Percentiles rank a stretch among this genome's conserved stretches.
Evolutionary conservation across 2,797 vertebrate species (phyloP).

Genomic region (Clarias pachynema): DNA sequence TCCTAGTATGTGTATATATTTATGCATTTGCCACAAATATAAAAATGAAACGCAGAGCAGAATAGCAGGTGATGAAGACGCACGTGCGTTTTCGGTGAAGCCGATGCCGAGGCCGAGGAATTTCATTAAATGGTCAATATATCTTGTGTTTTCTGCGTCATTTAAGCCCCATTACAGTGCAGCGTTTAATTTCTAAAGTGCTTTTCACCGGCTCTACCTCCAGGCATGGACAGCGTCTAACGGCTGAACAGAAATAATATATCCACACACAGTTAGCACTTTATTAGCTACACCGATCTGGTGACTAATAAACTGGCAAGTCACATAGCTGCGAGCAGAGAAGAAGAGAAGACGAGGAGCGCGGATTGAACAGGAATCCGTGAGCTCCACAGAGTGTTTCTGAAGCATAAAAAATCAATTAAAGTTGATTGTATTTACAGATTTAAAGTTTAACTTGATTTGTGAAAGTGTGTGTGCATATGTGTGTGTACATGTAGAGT

Average conservation of each 20-base stretch:
- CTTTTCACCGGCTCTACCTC: conserved; percentile 80
- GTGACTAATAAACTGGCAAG: conserved; percentile 66
- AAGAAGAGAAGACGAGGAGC: conserved; percentile 20
- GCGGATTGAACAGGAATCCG: neutral
- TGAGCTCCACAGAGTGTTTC: neutral
- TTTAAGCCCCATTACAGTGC: conserved; percentile 86
- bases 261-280: conserved; percentile 37
- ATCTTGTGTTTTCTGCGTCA: conserved; percentile 87
- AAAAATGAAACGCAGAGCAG: neutral
- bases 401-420: neutral
- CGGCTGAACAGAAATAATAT: conserved; percentile 49
- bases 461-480: no score
- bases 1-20: neutral
- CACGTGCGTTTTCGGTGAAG: neutral
- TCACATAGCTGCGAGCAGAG: conserved; percentile 36
- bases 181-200: conserved; percentile 85
- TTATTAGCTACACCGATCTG: conserved; percentile 80
- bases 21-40: neutral
- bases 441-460: no score
- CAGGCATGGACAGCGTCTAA: conserved; percentile 48
- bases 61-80: conserved; percentile 35
- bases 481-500: no score
- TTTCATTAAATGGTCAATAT: conserved; percentile 87
- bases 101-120: conserved; percentile 46
- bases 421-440: no score